These are phyloP conservation scores for Vimba vimba DNA, from an alignment of 2,113 vertebrate genomes.

Conservation along the genomic window DNA sequence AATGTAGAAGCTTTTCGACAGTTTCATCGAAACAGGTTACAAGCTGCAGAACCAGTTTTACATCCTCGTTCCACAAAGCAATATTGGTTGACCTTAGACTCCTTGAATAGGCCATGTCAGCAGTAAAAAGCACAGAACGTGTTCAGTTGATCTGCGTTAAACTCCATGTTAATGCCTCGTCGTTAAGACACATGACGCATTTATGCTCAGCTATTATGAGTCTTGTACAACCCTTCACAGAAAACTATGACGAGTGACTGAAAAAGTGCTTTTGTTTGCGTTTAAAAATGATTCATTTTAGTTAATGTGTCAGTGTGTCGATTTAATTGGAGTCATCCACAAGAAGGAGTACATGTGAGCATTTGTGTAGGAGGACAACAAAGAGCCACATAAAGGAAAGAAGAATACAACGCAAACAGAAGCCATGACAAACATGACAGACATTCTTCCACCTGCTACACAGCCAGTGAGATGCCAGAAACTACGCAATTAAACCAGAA, in stretches of 20 bases:
- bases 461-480: background rate
- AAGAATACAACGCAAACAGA: background rate
- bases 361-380: slow-evolving; percentile 17
- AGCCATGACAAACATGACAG: background rate
- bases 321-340: background rate
- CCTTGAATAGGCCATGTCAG: background rate
- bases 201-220: background rate
- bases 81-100: slow-evolving; percentile 32
- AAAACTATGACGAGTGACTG: background rate
- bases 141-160: background rate
- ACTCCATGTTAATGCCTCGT: background rate
- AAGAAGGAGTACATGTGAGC: background rate
- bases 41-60: slow-evolving; percentile 51
- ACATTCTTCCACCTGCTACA: background rate
- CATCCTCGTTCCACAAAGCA: slow-evolving; percentile 46
- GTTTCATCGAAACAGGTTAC: slow-evolving; percentile 56
- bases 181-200: background rate
- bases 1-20: background rate
- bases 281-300: background rate
- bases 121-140: background rate
- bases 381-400: background rate
- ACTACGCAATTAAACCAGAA: background rate
- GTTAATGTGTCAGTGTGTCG: slow-evolving; percentile 5
- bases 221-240: background rate
- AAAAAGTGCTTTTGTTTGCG: background rate